These are phyloP conservation scores for Tiphia femorata DNA, from an alignment of 2,888 invertebrate genomes.

Conservation along the genomic window DNA sequence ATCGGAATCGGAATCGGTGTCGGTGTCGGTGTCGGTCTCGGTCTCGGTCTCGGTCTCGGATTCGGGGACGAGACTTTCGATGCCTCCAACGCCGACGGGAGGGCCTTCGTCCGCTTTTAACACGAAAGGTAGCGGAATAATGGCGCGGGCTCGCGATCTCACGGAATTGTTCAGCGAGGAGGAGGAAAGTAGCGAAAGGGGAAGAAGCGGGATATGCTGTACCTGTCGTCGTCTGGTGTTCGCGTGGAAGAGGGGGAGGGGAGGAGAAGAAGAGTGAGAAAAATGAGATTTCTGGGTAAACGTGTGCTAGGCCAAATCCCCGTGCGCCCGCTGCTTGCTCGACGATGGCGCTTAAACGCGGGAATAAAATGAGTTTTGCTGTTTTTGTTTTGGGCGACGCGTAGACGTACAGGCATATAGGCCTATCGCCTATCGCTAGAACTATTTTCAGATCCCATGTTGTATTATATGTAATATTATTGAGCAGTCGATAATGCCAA, in stretches of 20 bases:
- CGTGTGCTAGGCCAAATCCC: background rate
- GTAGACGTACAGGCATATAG: background rate
- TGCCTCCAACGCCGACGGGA: background rate
- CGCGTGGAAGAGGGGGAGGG: no score
- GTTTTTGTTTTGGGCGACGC: conserved; percentile 27
- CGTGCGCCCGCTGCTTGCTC: background rate
- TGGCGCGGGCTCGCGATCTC: no score
- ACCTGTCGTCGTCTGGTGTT: no score
- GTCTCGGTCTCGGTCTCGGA: background rate
- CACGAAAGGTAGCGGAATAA: no score
- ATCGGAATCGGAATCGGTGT: background rate
- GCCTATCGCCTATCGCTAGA: conserved; percentile 7
- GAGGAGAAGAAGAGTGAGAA: no score
- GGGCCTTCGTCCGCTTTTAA: background rate
- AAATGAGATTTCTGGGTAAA: no score
- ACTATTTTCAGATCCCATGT: conserved; percentile 35
- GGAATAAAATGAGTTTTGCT: conserved; percentile 4
- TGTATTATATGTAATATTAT: conserved; percentile 35
- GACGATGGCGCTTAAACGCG: conserved; percentile 1
- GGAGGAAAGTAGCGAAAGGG: background rate
- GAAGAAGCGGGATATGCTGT: background rate
- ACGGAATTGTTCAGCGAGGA: background rate
- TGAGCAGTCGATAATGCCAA: conserved; percentile 31
- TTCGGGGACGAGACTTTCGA: background rate
- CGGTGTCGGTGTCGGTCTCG: background rate